phyloP scores from a whole-genome alignment of 2,113 vertebrate species.

The Hemiscyllium ocellatum region DNA sequence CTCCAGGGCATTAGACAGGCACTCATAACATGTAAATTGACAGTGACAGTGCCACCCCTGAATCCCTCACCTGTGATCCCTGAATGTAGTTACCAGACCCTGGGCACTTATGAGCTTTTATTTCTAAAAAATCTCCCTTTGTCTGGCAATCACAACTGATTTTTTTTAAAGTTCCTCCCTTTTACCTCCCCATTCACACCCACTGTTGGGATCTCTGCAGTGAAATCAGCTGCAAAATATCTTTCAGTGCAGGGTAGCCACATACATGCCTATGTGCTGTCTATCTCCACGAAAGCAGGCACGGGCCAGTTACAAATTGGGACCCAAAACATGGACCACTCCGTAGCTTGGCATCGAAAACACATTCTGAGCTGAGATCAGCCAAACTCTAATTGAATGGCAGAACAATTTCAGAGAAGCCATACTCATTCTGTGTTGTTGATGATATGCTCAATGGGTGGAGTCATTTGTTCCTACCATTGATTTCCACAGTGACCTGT shows the following conservation, averaged over 20 bases:
- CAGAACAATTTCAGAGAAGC: not conserved
- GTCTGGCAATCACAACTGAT: too few species aligned
- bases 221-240: too few species aligned
- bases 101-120: too few species aligned
- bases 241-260: not conserved
- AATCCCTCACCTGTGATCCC: too few species aligned
- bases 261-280: not conserved
- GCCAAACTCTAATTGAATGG: not conserved
- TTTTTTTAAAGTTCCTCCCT: too few species aligned
- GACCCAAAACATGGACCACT: not conserved
- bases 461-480: not conserved
- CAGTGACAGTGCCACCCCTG: too few species aligned
- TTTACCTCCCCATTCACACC: too few species aligned
- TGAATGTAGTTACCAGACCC: too few species aligned
- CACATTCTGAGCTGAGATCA: not conserved
- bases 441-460: not conserved
- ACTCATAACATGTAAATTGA: too few species aligned
- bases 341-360: not conserved
- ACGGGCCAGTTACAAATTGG: not conserved
- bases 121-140: too few species aligned
- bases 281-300: not conserved
- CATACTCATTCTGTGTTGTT: not conserved
- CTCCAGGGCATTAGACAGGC: too few species aligned
- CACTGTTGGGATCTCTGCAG: too few species aligned
- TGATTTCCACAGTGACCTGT: not conserved